Base-by-base conservation (phyloP, 2,888 invertebrate species). In the Corbicula japonica region DNA sequence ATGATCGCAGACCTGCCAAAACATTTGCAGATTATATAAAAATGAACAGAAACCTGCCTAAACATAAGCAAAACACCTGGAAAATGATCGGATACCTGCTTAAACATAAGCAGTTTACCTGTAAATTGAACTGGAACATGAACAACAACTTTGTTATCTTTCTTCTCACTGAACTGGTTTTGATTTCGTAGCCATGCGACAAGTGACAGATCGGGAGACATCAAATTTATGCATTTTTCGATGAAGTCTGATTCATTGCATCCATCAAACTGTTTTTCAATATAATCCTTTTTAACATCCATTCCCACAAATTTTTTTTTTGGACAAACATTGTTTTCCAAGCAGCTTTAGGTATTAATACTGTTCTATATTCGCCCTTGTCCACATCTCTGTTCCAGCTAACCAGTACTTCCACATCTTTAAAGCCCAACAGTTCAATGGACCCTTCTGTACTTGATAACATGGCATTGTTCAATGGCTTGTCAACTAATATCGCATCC, bases 351-450 rank as follows among this genome's bases (percentile, higher is more conserved):
- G 30, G 56, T 18, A 56, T 56, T 10, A 56, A 18, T 15, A 56
- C 34, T 32, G 56, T 56, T 56, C 35, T 35, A 34, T 56, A 56
- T 1, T 32, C 35, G n/a, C 56, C 21, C n/a, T 35, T 32, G n/a
- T 32, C 34, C n/a, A 34, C 35, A n/a, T 56, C 56, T 3, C 56
- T 8, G 4, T 34, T 35, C 56, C 32, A 56, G 3, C 56, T 35
- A 34, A 56, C 32, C 2, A 56, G 56, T 12, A 56, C 10, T 5
- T 56, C 35, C n/a, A 56, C 6, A 3, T 56, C 34, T 15, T 5
- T 10, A 15, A 56, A 56, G n/a, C 34, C 56, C 8, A 56, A 28
- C 28, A 56, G 30, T 10, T 56, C 34, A 18, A 56, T 6, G 2
- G 56, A 23, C 21, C 28, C 34, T 34, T 32, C 21, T 4, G 35